Percentiles rank a stretch among this genome's conserved stretches.
Evolutionary conservation across 1,140 invertebrate species (phyloP).

Genomic region (Mya arenaria): DNA sequence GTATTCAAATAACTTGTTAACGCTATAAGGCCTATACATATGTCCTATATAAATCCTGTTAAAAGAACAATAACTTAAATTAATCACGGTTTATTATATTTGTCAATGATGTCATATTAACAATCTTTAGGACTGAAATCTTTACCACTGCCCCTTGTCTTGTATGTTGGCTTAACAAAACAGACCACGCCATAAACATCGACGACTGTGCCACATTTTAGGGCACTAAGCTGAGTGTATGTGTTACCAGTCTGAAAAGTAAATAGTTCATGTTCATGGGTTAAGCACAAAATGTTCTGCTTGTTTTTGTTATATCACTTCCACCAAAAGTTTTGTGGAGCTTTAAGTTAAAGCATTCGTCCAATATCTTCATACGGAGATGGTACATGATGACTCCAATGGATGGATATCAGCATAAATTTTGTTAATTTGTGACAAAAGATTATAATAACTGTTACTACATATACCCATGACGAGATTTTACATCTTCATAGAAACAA

Average conservation of each 20-base stretch:
- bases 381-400: too few relatives aligned
- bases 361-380: too few relatives aligned
- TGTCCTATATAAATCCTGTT: neutral
- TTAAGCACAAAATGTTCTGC: too few relatives aligned
- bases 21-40: neutral
- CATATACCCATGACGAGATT: too few relatives aligned
- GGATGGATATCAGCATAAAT: too few relatives aligned
- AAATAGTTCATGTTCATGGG: too few relatives aligned
- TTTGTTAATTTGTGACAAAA: too few relatives aligned
- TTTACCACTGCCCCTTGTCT: slow-evolving; percentile 61
- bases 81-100: neutral
- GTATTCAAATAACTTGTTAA: neutral
- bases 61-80: neutral
- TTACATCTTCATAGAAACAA: too few relatives aligned
- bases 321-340: too few relatives aligned
- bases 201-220: slow-evolving; percentile 26
- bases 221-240: slow-evolving; percentile 40
- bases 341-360: too few relatives aligned
- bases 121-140: neutral
- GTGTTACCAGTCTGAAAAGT: slow-evolving; percentile 22
- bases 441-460: too few relatives aligned
- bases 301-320: too few relatives aligned
- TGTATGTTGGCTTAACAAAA: slow-evolving; percentile 59
- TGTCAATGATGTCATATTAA: neutral
- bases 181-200: slow-evolving; percentile 63